Conservation (phyloP, 2,113 vertebrate species). For the Menura novaehollandiae region DNA sequence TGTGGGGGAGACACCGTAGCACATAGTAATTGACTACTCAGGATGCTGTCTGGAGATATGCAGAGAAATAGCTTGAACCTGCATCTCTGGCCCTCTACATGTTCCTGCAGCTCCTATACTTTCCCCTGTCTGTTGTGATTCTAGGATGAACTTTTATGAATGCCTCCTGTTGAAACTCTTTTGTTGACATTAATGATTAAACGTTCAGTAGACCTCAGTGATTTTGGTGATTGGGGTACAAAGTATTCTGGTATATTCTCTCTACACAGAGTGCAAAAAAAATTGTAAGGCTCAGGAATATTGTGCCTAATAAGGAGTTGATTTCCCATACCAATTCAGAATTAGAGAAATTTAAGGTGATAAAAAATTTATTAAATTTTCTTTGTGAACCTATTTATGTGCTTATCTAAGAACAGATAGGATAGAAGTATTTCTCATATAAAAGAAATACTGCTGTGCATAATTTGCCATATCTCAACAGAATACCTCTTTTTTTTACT, state of each 20-base stretch:
- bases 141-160: neutral
- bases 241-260: neutral
- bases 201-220: neutral
- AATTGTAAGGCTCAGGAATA: neutral
- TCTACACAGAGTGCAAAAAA: neutral
- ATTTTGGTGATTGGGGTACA: neutral
- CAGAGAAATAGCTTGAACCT: neutral
- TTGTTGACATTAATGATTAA: neutral
- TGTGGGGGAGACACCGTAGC: neutral
- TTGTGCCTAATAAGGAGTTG: neutral
- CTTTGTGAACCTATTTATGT: neutral
- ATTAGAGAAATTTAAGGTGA: neutral
- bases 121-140: fast-evolving
- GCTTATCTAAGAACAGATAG: neutral
- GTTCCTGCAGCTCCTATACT: neutral
- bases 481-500: neutral
- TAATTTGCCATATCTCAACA: neutral
- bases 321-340: neutral
- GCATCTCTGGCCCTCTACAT: neutral
- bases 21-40: neutral
- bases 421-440: neutral
- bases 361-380: neutral
- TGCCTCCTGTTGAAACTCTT: neutral
- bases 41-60: neutral
- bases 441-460: neutral